Evolutionary conservation across 2,113 vertebrate genomes (phyloP).

Genomic region (Pelobates fuscus): DNA sequence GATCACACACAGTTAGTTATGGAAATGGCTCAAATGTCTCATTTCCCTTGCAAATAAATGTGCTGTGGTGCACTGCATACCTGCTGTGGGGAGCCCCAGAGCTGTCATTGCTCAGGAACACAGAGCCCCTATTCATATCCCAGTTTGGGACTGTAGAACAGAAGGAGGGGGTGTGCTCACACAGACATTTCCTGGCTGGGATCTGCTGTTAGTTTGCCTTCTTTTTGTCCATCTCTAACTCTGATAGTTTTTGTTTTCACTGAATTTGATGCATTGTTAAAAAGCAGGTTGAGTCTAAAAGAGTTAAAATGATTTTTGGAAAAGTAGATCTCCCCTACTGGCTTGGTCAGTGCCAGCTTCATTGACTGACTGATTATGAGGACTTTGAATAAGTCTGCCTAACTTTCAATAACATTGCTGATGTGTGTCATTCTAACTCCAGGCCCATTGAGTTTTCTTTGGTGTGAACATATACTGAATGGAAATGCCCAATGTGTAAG

Average conservation of each 20-base stretch:
- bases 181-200: slow-evolving; percentile 41
- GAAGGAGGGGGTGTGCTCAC: slow-evolving; percentile 24
- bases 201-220: background rate
- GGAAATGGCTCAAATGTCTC: slow-evolving; percentile 11
- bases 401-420: slow-evolving; percentile 32
- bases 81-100: slow-evolving; percentile 34
- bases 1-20: slow-evolving; percentile 1
- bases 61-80: slow-evolving; percentile 33
- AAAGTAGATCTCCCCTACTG: background rate
- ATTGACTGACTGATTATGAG: slow-evolving; percentile 41
- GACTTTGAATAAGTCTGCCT: slow-evolving; percentile 36
- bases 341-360: background rate
- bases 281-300: background rate
- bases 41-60: slow-evolving; percentile 36
- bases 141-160: slow-evolving; percentile 22
- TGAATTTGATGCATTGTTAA: background rate
- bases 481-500: slow-evolving; percentile 11
- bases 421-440: slow-evolving; percentile 7
- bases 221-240: background rate
- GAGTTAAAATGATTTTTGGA: background rate
- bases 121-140: slow-evolving; percentile 44
- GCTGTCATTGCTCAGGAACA: slow-evolving; percentile 28
- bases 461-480: slow-evolving; percentile 12
- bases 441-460: slow-evolving; percentile 6
- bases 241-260: background rate